Evolutionary conservation across 2,888 invertebrate species (phyloP).

Genomic region (Melanostoma scalare): DNA sequence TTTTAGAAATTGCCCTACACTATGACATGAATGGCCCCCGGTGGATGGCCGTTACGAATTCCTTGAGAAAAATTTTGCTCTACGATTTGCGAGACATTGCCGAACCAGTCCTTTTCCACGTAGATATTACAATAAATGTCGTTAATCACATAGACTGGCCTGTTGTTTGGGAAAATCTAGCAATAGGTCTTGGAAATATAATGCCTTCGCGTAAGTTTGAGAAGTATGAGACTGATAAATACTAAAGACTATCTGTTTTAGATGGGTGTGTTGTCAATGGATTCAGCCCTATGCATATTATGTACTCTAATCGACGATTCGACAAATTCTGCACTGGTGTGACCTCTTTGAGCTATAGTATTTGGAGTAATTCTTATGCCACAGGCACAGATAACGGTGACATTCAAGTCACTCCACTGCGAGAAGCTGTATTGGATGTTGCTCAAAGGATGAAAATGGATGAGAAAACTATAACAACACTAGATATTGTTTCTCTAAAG

Average conservation of each 20-base stretch:
- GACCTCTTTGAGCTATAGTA: conserved; percentile 76
- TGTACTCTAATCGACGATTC: conserved; percentile 66
- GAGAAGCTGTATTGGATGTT: conserved; percentile 75
- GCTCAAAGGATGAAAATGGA: conserved; percentile 48
- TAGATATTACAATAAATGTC: conserved; percentile 74
- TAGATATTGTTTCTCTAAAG: conserved; percentile 76
- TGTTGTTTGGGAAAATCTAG: conserved; percentile 77
- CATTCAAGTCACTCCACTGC: conserved; percentile 74
- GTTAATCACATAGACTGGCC: conserved; percentile 78
- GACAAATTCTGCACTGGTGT: conserved; percentile 74
- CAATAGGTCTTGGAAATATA: conserved; percentile 75
- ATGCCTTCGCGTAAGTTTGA: conserved; percentile 75
- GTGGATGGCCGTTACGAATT: conserved; percentile 77
- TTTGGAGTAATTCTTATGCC: conserved; percentile 74
- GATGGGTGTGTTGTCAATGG: conserved; percentile 60
- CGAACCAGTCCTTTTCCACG: conserved; percentile 74
- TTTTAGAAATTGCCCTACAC: conserved; percentile 79
- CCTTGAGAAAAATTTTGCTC: conserved; percentile 74
- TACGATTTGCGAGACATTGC: conserved; percentile 77
- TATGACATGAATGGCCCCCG: conserved; percentile 78
- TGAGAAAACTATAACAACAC: conserved; percentile 65
- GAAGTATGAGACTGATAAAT: background rate
- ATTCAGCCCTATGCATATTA: conserved; percentile 75
- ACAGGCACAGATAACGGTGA: conserved; percentile 78
- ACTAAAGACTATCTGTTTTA: conserved; percentile 12